These are phyloP conservation scores for Cryptocephalus primarius DNA, from an alignment of 2,888 invertebrate genomes.

Conservation along the genomic window DNA sequence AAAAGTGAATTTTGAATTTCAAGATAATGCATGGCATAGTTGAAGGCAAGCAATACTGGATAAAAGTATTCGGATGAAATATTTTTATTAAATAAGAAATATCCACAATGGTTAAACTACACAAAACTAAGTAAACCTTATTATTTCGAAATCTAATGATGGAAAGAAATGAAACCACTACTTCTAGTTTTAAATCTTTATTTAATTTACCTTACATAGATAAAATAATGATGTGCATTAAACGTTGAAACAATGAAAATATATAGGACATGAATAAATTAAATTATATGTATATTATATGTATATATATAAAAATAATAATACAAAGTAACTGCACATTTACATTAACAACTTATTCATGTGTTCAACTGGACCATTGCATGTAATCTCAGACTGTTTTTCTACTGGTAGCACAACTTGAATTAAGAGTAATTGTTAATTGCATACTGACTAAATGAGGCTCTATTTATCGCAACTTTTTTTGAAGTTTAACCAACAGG, in stretches of 20 bases:
- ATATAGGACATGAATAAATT: slow-evolving; percentile 26
- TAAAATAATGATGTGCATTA: slow-evolving; percentile 38
- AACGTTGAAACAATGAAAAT: slow-evolving; percentile 25
- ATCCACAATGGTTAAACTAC: too few species aligned
- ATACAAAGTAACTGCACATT: slow-evolving; percentile 29
- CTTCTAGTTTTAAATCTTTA: slow-evolving; percentile 30
- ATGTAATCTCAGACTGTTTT: slow-evolving; percentile 29
- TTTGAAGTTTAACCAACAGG: slow-evolving; percentile 9
- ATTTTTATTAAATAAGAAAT: too few species aligned
- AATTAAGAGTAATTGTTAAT: slow-evolving; percentile 27
- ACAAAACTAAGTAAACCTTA: too few species aligned
- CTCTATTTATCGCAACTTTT: slow-evolving; percentile 27
- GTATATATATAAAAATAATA: slow-evolving; percentile 18
- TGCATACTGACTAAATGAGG: slow-evolving; percentile 36
- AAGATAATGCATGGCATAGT: too few species aligned
- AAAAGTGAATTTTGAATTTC: too few species aligned
- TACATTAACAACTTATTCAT: slow-evolving; percentile 20
- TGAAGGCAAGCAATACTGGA: too few species aligned
- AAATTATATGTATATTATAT: slow-evolving; percentile 9
- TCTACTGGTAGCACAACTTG: slow-evolving; percentile 37
- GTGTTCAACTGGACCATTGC: slow-evolving; percentile 30
- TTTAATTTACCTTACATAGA: slow-evolving; percentile 40
- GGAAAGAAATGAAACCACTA: too few species aligned
- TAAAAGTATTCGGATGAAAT: too few species aligned
- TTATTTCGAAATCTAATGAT: too few species aligned